These are phyloP conservation scores for Hypocryptadius cinnamomeus DNA, from an alignment of 2,113 vertebrate species.

Conservation along the genomic window DNA sequence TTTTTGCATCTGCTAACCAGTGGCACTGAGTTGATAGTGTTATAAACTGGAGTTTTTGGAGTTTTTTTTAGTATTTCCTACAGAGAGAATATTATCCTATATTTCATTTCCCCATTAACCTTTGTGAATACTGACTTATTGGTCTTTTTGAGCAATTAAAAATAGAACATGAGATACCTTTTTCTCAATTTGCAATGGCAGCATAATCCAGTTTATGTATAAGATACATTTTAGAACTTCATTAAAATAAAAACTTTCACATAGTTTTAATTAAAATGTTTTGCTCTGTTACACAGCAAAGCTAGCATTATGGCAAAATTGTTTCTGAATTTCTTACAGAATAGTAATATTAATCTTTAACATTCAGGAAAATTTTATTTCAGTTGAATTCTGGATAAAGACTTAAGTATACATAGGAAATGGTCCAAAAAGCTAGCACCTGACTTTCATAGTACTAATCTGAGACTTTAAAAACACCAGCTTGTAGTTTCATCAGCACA, in stretches of 20 bases:
- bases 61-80: not conserved
- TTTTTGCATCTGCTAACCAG: not conserved
- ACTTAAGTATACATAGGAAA: not conserved
- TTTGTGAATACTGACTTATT: not conserved
- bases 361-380: not conserved
- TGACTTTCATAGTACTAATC: not conserved
- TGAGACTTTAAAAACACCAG: not conserved
- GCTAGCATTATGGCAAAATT: not conserved
- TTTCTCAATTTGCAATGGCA: not conserved
- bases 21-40: not conserved
- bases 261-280: not conserved
- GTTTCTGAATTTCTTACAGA: not conserved
- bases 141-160: not conserved
- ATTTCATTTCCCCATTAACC: not conserved
- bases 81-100: not conserved
- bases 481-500: slow-evolving; percentile 11
- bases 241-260: not conserved
- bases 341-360: not conserved
- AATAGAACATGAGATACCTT: not conserved
- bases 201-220: not conserved
- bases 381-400: not conserved
- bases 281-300: not conserved
- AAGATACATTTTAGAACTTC: not conserved
- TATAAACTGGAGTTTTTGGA: not conserved
- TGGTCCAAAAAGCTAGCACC: not conserved